These are phyloP conservation scores for Cebus imitator DNA, from an alignment of 2,113 vertebrate species.

Conservation along the genomic window DNA sequence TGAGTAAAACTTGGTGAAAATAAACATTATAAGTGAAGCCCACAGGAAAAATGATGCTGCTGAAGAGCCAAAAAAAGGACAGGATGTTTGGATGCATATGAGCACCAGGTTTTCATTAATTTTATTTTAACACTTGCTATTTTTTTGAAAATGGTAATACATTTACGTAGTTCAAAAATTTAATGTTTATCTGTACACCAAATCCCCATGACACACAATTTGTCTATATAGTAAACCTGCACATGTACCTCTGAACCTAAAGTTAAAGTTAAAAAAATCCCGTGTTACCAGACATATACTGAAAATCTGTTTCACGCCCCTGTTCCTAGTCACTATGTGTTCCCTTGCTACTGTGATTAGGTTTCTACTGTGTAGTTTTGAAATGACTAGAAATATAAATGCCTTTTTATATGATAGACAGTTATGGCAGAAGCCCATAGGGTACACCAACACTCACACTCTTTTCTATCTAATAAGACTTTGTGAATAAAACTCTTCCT, in stretches of 20 bases:
- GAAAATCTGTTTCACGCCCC: background rate
- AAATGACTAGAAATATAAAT: slow-evolving; percentile 36
- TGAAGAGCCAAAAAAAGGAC: background rate
- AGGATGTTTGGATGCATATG: background rate
- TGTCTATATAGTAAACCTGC: too few species aligned
- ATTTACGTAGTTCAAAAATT: background rate
- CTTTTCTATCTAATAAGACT: background rate
- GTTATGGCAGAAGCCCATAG: background rate
- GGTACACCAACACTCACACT: background rate
- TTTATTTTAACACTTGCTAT: background rate
- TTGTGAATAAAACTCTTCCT: background rate
- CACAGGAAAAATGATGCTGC: background rate
- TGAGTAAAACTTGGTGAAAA: slow-evolving; percentile 20
- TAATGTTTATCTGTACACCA: background rate
- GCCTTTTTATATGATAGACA: background rate
- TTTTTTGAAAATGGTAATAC: background rate
- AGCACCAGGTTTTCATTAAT: background rate
- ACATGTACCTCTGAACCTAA: too few species aligned
- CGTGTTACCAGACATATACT: background rate
- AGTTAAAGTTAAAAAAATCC: too few species aligned
- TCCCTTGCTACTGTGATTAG: background rate
- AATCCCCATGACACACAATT: too few species aligned
- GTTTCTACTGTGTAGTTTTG: background rate
- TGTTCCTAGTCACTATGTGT: background rate
- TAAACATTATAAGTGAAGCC: background rate